Conservation (phyloP, 1,140 invertebrate genomes). For the Homarus americanus region DNA sequence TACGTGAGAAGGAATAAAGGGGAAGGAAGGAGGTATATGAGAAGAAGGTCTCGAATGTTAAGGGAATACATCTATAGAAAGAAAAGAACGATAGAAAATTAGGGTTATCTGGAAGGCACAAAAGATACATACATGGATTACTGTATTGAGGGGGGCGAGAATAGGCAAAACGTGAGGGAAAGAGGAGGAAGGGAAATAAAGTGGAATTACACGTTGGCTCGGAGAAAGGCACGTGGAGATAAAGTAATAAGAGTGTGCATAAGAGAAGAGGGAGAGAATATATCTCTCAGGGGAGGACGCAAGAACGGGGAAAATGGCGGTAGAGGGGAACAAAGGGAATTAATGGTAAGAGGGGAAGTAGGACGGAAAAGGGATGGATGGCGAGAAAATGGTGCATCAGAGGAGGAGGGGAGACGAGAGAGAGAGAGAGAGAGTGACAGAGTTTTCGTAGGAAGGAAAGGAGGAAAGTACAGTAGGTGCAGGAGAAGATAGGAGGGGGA, state of each 20-base stretch:
- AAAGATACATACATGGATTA: not conserved
- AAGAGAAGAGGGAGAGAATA: not conserved
- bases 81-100: not conserved
- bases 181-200: not conserved
- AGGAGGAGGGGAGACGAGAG: not conserved
- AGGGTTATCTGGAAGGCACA: not conserved
- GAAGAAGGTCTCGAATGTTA: not conserved
- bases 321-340: conserved; percentile 6
- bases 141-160: too few relatives aligned
- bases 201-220: not conserved
- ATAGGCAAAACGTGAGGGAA: not conserved
- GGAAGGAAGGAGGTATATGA: not conserved
- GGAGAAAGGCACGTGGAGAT: not conserved
- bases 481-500: not conserved
- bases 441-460: too few relatives aligned
- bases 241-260: conserved; percentile 1
- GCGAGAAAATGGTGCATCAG: not conserved
- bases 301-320: not conserved
- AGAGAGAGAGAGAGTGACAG: not conserved
- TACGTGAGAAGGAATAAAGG: too few relatives aligned
- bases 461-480: not conserved
- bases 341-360: not conserved
- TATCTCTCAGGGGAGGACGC: not conserved
- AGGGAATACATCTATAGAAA: not conserved
- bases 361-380: not conserved